Conservation (phyloP, 2,113 vertebrate species). For the Illadopsis cleaveri region DNA sequence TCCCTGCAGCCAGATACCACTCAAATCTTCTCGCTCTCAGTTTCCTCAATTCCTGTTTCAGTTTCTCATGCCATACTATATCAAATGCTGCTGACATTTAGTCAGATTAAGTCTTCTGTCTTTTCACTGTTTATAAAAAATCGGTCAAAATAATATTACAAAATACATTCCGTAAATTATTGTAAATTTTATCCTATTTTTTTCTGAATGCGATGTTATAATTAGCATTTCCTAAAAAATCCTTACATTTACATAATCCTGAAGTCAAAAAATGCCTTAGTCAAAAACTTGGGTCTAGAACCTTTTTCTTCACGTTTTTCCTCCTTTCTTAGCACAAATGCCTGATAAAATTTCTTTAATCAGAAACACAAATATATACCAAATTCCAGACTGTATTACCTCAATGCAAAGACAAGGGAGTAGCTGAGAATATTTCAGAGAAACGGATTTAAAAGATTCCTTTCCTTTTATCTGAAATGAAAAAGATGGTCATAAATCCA, state of each 20-base stretch:
- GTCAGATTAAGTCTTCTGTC: not conserved
- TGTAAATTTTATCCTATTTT: not conserved
- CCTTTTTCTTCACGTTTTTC: not conserved
- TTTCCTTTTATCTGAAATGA: conserved; percentile 81
- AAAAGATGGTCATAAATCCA: not conserved
- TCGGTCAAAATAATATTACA: not conserved
- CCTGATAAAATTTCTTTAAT: not conserved
- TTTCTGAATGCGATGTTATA: not conserved
- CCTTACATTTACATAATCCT: not conserved
- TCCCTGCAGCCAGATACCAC: not conserved
- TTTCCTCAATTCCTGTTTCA: not conserved
- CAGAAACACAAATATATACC: not conserved
- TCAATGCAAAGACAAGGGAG: conserved; percentile 89
- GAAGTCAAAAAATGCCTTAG: not conserved
- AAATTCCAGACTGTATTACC: conserved; percentile 68
- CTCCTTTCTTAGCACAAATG: not conserved
- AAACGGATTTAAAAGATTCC: conserved; percentile 65
- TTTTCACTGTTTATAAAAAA: not conserved
- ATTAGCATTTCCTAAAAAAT: not conserved
- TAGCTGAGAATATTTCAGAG: conserved; percentile 73
- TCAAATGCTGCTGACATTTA: not conserved
- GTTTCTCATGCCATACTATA: not conserved
- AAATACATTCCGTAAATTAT: not conserved
- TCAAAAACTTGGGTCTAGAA: not conserved
- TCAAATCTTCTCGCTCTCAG: not conserved